Base-by-base conservation (phyloP, 2,888 invertebrate species). In the Zelleria hepariella region DNA sequence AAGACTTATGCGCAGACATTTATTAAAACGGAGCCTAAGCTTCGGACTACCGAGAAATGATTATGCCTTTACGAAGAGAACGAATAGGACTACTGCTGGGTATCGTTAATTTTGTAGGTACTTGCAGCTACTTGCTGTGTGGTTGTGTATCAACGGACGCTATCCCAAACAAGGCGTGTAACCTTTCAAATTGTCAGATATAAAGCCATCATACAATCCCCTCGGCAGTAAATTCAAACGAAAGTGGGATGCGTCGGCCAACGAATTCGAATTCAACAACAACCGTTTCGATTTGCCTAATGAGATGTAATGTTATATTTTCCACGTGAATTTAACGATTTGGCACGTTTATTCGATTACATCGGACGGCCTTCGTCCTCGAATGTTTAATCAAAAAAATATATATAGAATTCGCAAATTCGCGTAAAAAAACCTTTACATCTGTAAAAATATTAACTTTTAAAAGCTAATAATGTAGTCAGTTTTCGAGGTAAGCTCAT, bases 401-500 rank as follows among this genome's bases (percentile, higher is more conserved):
- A n/a, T 15, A 42, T 42, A 42, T 42, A 42, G 32, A 15, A 15
- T 42, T 42, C 15, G 32, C 7, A 32, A 32, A 32, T 32, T 32
- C 32, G 27, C 20, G 7, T 25, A 4, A 55, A 55, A 32, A 32
- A 55, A 20, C 55, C 20, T 55, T 21, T 27, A 55, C 24, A 25
- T 53, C 52, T 55, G 55, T 18, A 20, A 55, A 27, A 32, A 55
- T 58, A 52, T 62, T 62, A 63, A 64, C 62, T 64, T 60, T 58
- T 62, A 63, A 67, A 65, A 65, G 65, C 18, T 67, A 67, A 68
- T 68, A 67, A 69, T 59, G 58, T 58, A 57, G 57, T 63, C 65
- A 58, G 67, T 68, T 65, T 63, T 61, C 59, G 58, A 67, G 66
- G 67, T 66, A 66, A 69, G 65, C 66, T 70, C 66, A 69, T 68